Conservation (phyloP, 1,140 invertebrate species). For the Drosophila tristis region DNA sequence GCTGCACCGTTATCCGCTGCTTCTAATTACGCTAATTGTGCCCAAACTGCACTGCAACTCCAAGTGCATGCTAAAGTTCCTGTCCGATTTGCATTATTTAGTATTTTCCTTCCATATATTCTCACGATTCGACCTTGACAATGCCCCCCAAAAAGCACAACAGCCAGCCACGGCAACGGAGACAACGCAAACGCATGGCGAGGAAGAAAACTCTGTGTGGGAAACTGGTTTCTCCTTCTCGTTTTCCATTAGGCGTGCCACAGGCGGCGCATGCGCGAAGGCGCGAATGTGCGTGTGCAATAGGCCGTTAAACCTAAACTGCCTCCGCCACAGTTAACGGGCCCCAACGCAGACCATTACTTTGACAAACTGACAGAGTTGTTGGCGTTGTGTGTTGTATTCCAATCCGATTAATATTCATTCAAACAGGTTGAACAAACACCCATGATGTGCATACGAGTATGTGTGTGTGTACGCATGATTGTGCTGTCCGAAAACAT, state of each 20-base stretch:
- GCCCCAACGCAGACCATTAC: conserved; percentile 33
- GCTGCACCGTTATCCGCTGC: conserved; percentile 55
- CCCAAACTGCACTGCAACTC: conserved; percentile 45
- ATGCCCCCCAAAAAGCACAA: conserved; percentile 34
- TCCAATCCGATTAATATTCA: conserved; percentile 46
- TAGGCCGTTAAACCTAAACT: conserved; percentile 45
- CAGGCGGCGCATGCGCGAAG: conserved; percentile 39
- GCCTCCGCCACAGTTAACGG: no score
- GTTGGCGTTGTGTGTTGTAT: conserved; percentile 23
- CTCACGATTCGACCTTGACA: conserved; percentile 73
- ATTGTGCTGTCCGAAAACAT: conserved; percentile 19
- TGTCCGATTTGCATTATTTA: conserved; percentile 52
- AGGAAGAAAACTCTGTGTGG: conserved; percentile 65
- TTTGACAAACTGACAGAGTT: conserved; percentile 51
- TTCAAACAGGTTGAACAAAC: conserved; percentile 53
- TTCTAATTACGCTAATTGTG: conserved; percentile 74
- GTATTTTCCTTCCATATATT: conserved; percentile 31
- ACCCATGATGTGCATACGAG: no score
- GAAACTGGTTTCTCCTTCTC: conserved; percentile 56
- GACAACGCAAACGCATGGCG: conserved; percentile 25
- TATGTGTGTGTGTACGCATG: conserved; percentile 5
- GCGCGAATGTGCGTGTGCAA: conserved; percentile 72
- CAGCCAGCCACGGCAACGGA: conserved; percentile 27
- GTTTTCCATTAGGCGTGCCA: conserved; percentile 35
- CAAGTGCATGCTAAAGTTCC: conserved; percentile 56